phyloP scores from a whole-genome alignment of 2,113 vertebrate genomes.

The Podilymbus podiceps region DNA sequence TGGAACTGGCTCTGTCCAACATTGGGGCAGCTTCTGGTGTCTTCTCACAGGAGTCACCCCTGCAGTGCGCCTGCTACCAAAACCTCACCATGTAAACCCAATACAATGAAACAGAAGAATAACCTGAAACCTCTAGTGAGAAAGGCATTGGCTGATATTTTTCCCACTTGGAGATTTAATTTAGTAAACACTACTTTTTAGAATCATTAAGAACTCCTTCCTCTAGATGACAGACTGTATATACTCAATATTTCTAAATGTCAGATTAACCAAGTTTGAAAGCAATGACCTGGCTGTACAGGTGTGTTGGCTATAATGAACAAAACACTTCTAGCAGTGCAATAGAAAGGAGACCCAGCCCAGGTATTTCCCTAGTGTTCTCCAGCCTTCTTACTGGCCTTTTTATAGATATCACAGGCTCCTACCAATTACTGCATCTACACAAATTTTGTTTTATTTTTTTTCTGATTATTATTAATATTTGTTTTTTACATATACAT shows the following conservation, averaged over 20 bases:
- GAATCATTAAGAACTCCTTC: not conserved
- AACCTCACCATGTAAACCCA: not conserved
- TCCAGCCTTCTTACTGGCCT: not conserved
- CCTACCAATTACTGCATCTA: not conserved
- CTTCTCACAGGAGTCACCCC: not conserved
- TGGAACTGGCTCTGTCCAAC: not conserved
- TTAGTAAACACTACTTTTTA: not conserved
- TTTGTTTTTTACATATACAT: not conserved
- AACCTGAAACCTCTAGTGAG: not conserved
- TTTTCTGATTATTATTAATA: not conserved
- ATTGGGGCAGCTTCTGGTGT: not conserved
- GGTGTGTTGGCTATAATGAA: not conserved
- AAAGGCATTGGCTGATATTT: not conserved
- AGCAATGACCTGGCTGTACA: not conserved
- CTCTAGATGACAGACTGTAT: not conserved
- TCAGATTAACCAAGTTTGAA: not conserved
- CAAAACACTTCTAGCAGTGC: not conserved
- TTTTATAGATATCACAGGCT: not conserved
- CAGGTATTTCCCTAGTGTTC: not conserved
- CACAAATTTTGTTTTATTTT: not conserved
- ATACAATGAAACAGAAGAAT: not conserved
- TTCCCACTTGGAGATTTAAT: not conserved
- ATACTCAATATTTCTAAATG: not conserved
- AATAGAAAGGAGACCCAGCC: not conserved
- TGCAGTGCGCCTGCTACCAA: not conserved